Percentiles rank a stretch among this genome's conserved stretches.
Evolutionary conservation across 2,113 vertebrate genomes (phyloP).

Genomic region (Indicator maculatus): DNA sequence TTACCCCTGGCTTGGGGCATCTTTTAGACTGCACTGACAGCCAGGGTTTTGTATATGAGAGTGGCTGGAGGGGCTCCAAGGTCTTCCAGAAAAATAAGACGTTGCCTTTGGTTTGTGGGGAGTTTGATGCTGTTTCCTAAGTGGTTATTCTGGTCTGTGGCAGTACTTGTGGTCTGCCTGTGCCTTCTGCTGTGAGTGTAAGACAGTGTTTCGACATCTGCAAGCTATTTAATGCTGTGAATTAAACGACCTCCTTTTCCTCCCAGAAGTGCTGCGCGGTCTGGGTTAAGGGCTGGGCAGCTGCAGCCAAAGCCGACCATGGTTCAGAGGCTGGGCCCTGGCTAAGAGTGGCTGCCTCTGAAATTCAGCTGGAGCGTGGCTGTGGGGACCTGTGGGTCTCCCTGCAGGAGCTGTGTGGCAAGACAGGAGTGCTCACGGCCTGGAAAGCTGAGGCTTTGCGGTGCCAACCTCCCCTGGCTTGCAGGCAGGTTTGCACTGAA

Average conservation of each 20-base stretch:
- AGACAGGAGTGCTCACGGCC: neutral
- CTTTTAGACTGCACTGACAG: neutral
- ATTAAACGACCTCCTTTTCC: neutral
- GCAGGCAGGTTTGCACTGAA: neutral
- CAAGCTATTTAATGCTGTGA: conserved; percentile 54
- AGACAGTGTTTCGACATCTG: conserved; percentile 62
- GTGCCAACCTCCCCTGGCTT: neutral
- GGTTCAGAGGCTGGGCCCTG: neutral
- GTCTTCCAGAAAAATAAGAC: neutral
- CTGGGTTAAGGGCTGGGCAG: neutral
- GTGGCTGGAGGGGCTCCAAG: neutral
- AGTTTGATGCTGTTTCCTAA: neutral
- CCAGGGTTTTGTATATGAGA: neutral
- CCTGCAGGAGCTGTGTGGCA: neutral
- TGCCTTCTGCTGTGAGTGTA: conserved; percentile 4
- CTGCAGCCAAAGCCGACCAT: neutral
- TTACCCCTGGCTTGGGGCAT: rapidly evolving
- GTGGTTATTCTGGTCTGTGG: conserved; percentile 36
- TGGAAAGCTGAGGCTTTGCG: rapidly evolving
- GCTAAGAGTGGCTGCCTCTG: neutral
- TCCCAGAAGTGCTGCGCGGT: neutral
- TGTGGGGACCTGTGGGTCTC: rapidly evolving
- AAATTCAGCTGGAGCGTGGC: neutral
- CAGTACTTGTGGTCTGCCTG: conserved; percentile 2
- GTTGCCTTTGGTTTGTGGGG: neutral